Percentiles rank a stretch among this genome's conserved stretches.
Conservation (phyloP, 1,140 invertebrate species). For the Thereuonema tuberculata region DNA sequence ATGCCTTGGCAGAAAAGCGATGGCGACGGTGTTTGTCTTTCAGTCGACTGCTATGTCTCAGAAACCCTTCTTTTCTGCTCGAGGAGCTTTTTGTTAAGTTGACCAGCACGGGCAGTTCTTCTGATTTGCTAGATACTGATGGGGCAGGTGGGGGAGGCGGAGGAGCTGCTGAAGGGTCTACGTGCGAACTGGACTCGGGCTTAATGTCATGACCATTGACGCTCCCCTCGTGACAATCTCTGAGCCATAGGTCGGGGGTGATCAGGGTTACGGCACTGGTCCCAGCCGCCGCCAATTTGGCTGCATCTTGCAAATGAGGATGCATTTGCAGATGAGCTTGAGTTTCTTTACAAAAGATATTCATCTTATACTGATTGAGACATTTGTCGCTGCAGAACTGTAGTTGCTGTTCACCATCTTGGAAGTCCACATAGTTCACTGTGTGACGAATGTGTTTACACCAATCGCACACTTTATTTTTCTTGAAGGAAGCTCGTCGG, state of each 20-base stretch:
- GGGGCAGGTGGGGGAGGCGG: slow-evolving; percentile 29
- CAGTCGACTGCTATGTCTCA: neutral
- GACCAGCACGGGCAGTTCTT: slow-evolving; percentile 15
- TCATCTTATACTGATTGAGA: slow-evolving; percentile 89
- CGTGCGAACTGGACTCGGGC: neutral
- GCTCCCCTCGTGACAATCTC: slow-evolving; percentile 33
- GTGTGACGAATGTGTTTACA: slow-evolving; percentile 77
- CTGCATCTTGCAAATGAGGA: slow-evolving; percentile 43
- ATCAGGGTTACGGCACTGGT: slow-evolving; percentile 43
- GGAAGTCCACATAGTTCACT: slow-evolving; percentile 80
- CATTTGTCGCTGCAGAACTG: slow-evolving; percentile 66
- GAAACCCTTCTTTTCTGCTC: neutral
- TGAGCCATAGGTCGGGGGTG: slow-evolving; percentile 72
- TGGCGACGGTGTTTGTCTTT: neutral
- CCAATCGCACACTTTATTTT: slow-evolving; percentile 86
- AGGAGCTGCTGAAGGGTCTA: neutral
- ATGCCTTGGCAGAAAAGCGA: neutral
- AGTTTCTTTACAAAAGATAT: slow-evolving; percentile 82
- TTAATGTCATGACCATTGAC: neutral
- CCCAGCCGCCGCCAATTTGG: slow-evolving; percentile 31
- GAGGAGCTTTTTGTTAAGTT: neutral
- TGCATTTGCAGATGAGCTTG: slow-evolving; percentile 74
- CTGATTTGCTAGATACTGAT: no score
- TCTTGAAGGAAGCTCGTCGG: slow-evolving; percentile 70
- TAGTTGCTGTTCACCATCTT: slow-evolving; percentile 39